These are phyloP conservation scores for Cephus nigrinus DNA, from an alignment of 2,888 invertebrate genomes.

Conservation along the genomic window DNA sequence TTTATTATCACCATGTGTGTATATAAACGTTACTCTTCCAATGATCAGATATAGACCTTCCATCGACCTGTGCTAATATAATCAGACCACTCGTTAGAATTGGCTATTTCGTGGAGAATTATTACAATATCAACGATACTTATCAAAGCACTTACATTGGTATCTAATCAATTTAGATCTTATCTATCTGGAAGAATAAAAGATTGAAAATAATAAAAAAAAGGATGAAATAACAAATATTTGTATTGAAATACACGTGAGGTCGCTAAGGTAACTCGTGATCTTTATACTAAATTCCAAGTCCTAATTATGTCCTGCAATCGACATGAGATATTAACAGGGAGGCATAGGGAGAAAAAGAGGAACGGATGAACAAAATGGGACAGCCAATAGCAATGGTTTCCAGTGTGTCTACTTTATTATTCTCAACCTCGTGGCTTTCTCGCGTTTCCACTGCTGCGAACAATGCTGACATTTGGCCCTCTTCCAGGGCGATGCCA, in stretches of 20 bases:
- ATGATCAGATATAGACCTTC: background rate
- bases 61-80: background rate
- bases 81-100: background rate
- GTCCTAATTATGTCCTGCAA: background rate
- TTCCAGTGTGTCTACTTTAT: background rate
- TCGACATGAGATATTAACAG: background rate
- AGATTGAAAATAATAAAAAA: background rate
- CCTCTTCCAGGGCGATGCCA: slow-evolving; percentile 26
- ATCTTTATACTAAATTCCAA: background rate
- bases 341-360: background rate
- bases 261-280: background rate
- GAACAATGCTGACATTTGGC: slow-evolving; percentile 38
- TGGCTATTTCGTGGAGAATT: background rate
- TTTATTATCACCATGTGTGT: background rate
- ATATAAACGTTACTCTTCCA: background rate
- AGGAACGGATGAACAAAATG: background rate
- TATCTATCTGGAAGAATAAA: background rate
- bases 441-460: slow-evolving; percentile 10
- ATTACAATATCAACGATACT: background rate
- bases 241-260: too few species aligned
- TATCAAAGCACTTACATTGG: background rate
- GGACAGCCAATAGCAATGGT: background rate
- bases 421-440: slow-evolving; percentile 4
- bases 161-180: background rate
- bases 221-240: too few species aligned